Base-by-base conservation (phyloP, 2,888 invertebrate genomes). In the Nezara viridula region DNA sequence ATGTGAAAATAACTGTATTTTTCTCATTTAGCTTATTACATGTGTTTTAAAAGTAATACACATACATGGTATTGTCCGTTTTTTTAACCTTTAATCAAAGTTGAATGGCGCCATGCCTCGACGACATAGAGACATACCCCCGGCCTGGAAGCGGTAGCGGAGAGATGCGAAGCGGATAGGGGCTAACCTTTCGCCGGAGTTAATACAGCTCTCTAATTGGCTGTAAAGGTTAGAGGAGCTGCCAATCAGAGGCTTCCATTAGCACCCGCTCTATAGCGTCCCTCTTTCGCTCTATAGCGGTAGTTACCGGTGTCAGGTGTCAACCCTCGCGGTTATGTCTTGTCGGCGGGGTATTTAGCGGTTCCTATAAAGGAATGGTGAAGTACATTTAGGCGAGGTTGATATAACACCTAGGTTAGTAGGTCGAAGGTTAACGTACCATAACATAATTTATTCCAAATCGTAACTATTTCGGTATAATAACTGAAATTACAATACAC, bases 121-220 rank as follows among this genome's bases (percentile, higher is more conserved):
- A 12, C 60, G 2, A 19, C 60, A 27, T n/a, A 14, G 12, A 10
- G 12, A 14, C 60, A 27, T n/a, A 14, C 0, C 60, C n/a, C 60
- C n/a, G 55, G 55, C 4, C 27, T n/a, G n/a, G 55, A n/a, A n/a
- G 55, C n/a, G 16, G 60, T 27, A 27, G 60, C 66, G 66, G 66
- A 73, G 60, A 60, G 60, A 60, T 60, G 60, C 27, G 27, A 60
- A 9, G 6, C 10, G 60, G 60, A 60, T 60, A 60, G 37, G 9
- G 21, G 24, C 21, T 81, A 81, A 81, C 81, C 81, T 81, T 81
- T 81, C 81, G 81, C 44, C 81, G 21, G 0, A 81, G 81, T 44
- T 81, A 81, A 81, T 81, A 81, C 81, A 81, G 81, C 81, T 81
- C 81, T 81, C 81, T 81, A 81, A 81, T 81, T 81, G 81, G 81